Evolutionary conservation across 1,140 invertebrate genomes (phyloP).

Genomic region (Cherax destructor): DNA sequence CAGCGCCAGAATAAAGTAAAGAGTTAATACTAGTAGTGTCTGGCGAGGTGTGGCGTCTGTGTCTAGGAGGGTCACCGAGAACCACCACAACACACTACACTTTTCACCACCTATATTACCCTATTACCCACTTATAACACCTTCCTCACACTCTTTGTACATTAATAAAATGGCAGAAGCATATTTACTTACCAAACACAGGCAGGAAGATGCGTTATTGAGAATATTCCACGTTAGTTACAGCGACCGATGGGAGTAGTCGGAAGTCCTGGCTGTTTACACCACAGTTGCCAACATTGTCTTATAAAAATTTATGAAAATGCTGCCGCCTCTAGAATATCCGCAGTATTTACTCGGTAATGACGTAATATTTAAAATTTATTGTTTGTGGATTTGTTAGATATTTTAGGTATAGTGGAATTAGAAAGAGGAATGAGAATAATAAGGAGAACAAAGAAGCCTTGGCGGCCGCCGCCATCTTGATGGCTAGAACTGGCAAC

Average conservation of each 20-base stretch:
- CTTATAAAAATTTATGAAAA: slow-evolving; percentile 59
- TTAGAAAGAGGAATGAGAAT: background rate
- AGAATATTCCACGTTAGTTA: slow-evolving; percentile 44
- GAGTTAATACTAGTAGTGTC: slow-evolving; percentile 20
- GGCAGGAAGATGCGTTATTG: background rate
- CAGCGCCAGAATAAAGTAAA: slow-evolving; percentile 11
- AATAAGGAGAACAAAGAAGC: slow-evolving; percentile 47
- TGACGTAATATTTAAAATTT: background rate
- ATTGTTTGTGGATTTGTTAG: background rate
- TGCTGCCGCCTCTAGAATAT: background rate
- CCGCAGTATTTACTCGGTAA: background rate
- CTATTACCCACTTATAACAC: background rate
- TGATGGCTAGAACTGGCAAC: slow-evolving; percentile 55
- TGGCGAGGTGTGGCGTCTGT: slow-evolving; percentile 66
- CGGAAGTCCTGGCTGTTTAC: slow-evolving; percentile 52
- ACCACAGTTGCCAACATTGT: slow-evolving; percentile 49
- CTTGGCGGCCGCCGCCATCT: slow-evolving; percentile 55
- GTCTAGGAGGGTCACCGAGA: slow-evolving; percentile 39
- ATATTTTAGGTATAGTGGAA: background rate
- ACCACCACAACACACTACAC: slow-evolving; percentile 36
- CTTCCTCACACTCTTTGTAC: background rate
- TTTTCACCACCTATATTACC: background rate
- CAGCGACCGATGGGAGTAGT: slow-evolving; percentile 47
- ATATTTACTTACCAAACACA: slow-evolving; percentile 28
- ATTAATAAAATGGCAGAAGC: background rate